Conservation (phyloP, 2,113 vertebrate species). For the Emberiza fucata region DNA sequence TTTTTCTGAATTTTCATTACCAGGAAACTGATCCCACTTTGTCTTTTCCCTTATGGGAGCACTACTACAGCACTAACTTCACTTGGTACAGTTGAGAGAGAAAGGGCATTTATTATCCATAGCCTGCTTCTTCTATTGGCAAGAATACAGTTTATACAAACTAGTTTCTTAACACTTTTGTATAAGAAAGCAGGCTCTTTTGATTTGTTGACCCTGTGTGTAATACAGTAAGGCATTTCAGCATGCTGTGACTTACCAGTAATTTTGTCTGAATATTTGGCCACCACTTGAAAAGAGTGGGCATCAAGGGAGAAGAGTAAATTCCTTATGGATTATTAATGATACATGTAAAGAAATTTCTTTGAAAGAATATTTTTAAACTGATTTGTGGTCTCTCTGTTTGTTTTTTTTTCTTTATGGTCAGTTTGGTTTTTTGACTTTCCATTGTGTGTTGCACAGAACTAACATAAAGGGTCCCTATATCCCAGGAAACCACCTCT, state of each 20-base stretch:
- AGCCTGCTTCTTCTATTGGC: background rate
- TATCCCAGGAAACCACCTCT: background rate
- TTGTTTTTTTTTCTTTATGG: conserved; percentile 27
- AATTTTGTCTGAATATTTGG: background rate
- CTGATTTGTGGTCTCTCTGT: background rate
- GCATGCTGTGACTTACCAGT: background rate
- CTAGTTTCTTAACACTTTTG: background rate
- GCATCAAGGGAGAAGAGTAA: background rate
- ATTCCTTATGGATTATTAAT: background rate
- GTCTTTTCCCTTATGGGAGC: background rate
- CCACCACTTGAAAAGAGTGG: background rate
- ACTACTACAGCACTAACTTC: background rate
- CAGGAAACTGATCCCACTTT: background rate
- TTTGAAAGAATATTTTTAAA: conserved; percentile 29
- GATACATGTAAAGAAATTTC: background rate
- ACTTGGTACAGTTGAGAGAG: background rate
- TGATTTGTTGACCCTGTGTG: background rate
- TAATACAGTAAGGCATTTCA: background rate
- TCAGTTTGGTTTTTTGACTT: background rate
- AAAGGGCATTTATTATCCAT: background rate
- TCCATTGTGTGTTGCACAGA: background rate
- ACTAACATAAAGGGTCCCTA: background rate
- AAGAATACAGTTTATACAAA: background rate
- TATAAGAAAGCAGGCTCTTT: background rate
- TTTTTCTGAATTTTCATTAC: background rate